Percentiles rank a stretch among this genome's conserved stretches.
Conservation (phyloP, 2,888 invertebrate species). For the Odontocerum albicorne region DNA sequence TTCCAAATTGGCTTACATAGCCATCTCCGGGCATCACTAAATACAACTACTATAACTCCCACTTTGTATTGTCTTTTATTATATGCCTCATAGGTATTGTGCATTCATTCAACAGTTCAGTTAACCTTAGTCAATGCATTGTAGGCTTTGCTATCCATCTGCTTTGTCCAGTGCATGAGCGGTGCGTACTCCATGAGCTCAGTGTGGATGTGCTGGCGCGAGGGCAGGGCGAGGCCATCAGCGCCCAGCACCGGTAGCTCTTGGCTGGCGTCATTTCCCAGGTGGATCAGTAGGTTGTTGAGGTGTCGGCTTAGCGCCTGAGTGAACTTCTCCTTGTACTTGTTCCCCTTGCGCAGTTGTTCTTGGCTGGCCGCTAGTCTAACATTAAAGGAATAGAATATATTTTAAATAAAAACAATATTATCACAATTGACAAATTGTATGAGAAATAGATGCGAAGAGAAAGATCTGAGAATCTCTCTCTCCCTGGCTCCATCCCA, state of each 20-base stretch:
- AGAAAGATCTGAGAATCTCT: too few species aligned
- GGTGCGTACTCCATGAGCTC: conserved; percentile 87
- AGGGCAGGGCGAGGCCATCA: conserved; percentile 69
- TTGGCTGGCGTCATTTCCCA: conserved; percentile 64
- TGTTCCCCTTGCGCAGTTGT: conserved; percentile 76
- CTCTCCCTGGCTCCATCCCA: too few species aligned
- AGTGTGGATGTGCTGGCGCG: conserved; percentile 78
- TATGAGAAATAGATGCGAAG: too few species aligned
- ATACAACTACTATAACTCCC: too few species aligned
- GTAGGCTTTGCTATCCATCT: conserved; percentile 83
- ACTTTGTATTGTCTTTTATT: too few species aligned
- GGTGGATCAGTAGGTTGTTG: conserved; percentile 93
- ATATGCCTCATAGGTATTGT: neutral
- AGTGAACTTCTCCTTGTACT: conserved; percentile 77
- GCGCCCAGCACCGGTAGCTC: conserved; percentile 40
- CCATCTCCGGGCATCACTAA: too few species aligned
- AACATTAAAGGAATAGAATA: too few species aligned
- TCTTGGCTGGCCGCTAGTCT: conserved; percentile 75
- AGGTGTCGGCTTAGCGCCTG: conserved; percentile 85
- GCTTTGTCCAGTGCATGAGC: conserved; percentile 89
- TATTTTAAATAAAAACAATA: too few species aligned
- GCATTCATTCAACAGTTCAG: neutral
- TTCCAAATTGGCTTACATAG: too few species aligned
- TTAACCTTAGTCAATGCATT: conserved; percentile 71
- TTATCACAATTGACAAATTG: too few species aligned